These are phyloP conservation scores for Trisateles emortualis DNA, from an alignment of 2,888 invertebrate genomes.

Conservation along the genomic window DNA sequence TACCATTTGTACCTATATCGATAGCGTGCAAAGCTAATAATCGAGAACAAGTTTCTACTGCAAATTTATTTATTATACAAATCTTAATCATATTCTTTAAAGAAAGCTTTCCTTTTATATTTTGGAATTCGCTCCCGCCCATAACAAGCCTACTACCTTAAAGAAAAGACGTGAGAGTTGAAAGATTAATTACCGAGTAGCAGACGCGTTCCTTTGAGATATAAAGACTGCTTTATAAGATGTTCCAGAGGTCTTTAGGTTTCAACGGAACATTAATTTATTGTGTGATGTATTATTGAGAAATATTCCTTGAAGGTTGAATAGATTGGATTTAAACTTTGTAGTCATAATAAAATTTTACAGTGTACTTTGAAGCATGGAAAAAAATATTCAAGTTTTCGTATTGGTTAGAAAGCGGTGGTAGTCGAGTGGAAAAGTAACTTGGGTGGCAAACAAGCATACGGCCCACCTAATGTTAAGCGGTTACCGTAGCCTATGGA, in stretches of 20 bases:
- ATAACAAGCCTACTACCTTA: constrained; percentile 6
- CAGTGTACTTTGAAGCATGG: neutral
- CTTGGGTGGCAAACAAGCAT: no score
- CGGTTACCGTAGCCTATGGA: no score
- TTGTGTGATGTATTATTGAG: constrained; percentile 24
- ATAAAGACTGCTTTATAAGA: constrained; percentile 46
- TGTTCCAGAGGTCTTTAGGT: constrained; percentile 35
- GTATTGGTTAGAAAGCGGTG: no score
- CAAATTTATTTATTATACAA: neutral
- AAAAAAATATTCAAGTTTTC: no score
- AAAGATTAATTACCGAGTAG: constrained; percentile 57
- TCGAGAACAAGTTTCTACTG: neutral
- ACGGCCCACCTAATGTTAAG: no score
- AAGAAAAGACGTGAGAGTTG: constrained; percentile 48
- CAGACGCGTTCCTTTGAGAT: constrained; percentile 50
- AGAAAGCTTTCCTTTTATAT: neutral
- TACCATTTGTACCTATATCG: no score
- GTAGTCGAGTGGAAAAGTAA: no score
- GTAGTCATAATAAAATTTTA: neutral
- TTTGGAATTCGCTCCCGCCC: constrained; percentile 5
- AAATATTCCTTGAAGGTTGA: neutral
- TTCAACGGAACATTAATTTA: constrained; percentile 30
- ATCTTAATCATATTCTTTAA: neutral
- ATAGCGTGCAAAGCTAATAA: no score
- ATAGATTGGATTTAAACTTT: neutral